phyloP scores from a whole-genome alignment of 2,113 vertebrate species.

The Candoia aspera region DNA sequence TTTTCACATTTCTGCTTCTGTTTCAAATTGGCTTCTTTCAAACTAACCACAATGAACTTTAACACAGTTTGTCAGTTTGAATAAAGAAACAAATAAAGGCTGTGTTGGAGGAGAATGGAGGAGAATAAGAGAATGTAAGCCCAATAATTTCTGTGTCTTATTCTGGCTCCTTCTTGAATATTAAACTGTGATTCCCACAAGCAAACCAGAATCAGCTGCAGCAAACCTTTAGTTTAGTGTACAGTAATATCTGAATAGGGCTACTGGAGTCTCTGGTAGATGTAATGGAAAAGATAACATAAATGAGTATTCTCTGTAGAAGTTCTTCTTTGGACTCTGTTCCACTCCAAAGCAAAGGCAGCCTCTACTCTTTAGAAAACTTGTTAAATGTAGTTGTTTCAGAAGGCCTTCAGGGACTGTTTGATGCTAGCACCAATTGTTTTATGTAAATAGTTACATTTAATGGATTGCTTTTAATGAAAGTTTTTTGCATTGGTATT shows the following conservation, averaged over 20 bases:
- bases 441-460: no score
- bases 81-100: neutral
- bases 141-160: neutral
- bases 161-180: neutral
- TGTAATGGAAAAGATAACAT: neutral
- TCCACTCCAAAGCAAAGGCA: no score
- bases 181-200: neutral
- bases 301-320: no score
- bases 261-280: neutral
- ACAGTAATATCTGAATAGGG: neutral
- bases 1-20: neutral
- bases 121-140: neutral
- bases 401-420: no score
- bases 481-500: no score
- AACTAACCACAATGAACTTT: neutral
- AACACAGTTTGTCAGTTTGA: neutral
- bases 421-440: no score
- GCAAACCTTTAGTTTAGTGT: neutral
- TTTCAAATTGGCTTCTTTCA: neutral
- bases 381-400: no score
- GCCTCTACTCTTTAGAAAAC: no score
- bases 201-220: neutral
- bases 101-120: neutral
- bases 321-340: no score
- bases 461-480: no score